Percentiles rank a stretch among this genome's conserved stretches.
These are phyloP conservation scores for Galerucella nymphaeae DNA, from an alignment of 2,888 invertebrate genomes.

Conservation along the genomic window DNA sequence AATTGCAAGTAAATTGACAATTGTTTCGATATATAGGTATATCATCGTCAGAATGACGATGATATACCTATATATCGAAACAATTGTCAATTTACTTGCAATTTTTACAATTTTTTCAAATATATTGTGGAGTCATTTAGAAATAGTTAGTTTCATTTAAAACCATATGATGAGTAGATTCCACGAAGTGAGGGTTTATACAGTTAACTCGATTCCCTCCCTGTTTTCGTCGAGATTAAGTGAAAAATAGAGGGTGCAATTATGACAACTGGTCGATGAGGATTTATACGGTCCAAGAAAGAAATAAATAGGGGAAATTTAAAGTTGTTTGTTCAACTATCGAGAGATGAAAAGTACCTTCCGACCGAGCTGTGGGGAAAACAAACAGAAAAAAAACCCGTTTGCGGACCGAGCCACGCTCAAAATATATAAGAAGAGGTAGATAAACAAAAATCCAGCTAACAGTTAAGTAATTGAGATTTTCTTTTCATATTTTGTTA, in stretches of 20 bases:
- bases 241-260: constrained; percentile 1
- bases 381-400: constrained; percentile 52
- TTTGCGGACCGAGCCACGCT: constrained; percentile 43
- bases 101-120: too few species aligned
- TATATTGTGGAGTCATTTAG: too few species aligned
- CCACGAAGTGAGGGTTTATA: too few species aligned
- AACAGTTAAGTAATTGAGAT: constrained; percentile 62
- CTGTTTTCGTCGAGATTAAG: background rate
- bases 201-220: background rate
- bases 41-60: too few species aligned
- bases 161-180: too few species aligned
- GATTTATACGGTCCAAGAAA: constrained; percentile 49
- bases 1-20: too few species aligned
- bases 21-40: too few species aligned
- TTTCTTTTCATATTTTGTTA: background rate
- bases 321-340: constrained; percentile 58
- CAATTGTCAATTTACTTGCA: too few species aligned
- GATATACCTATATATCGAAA: too few species aligned
- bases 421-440: constrained; percentile 58
- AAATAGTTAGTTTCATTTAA: too few species aligned
- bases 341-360: constrained; percentile 52
- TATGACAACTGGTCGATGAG: constrained; percentile 17
- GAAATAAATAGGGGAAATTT: constrained; percentile 28
- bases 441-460: constrained; percentile 61
- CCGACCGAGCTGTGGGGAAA: constrained; percentile 53